phyloP scores from a whole-genome alignment of 2,888 invertebrate species.

The Polietes domitor region DNA sequence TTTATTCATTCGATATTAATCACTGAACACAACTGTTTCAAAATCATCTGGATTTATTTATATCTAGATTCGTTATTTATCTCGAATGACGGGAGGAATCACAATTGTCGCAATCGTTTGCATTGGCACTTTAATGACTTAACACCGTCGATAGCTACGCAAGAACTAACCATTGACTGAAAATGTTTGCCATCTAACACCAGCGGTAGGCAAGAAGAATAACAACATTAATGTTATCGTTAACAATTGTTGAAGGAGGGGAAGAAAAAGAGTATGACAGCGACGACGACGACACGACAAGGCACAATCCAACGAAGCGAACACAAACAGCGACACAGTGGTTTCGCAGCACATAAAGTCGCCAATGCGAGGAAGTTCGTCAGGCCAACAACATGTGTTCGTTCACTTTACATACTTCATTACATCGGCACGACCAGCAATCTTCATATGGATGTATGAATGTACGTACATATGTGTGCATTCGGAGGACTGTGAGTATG shows the following conservation, averaged over 20 bases:
- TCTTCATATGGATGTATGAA: too few relatives aligned
- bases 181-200: constrained; percentile 74
- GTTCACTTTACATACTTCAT: constrained; percentile 19
- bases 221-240: constrained; percentile 51
- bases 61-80: background rate
- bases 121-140: constrained; percentile 41
- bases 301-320: constrained; percentile 26
- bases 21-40: background rate
- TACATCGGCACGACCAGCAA: background rate
- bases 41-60: background rate
- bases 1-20: background rate
- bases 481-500: too few relatives aligned
- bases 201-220: constrained; percentile 63
- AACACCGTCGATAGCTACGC: constrained; percentile 72
- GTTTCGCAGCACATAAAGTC: constrained; percentile 45
- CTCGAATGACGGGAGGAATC: background rate
- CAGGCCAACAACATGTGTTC: constrained; percentile 33
- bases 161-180: constrained; percentile 73
- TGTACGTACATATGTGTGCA: background rate
- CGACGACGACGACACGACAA: constrained; percentile 33
- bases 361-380: constrained; percentile 27
- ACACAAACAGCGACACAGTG: constrained; percentile 51
- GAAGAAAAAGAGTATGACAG: background rate
- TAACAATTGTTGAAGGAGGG: background rate
- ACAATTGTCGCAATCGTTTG: background rate